Base-by-base conservation (phyloP, 64 coral and sea anemone genomes). In the Platygyra sinensis region DNA sequence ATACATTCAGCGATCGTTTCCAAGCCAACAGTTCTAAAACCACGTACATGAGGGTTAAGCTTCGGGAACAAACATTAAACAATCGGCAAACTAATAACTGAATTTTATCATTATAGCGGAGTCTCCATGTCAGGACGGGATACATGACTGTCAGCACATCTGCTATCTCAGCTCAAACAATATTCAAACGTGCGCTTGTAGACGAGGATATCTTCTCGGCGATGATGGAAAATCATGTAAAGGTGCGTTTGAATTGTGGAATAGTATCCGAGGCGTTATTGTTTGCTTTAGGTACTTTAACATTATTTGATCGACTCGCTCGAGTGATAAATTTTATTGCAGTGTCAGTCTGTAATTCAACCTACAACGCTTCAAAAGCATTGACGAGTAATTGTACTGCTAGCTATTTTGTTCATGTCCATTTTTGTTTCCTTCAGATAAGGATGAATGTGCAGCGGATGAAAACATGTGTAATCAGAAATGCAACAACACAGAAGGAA, bases 401-500 rank as follows among this genome's bases (percentile, higher is more conserved):
- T 36, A 36, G 3, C 33, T 36, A 36, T 10, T 14, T 20, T 29
- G 33, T 50, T 8, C 69, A 29, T 18, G 10, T 87, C 25, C 28
- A 24, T 73, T 10, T 18, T 50, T 18, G 54, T 74, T 87, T n/a
- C n/a, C n/a, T n/a, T 74, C 42, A 87, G 84, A 87, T 30, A 59
- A 73, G 12, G 84, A 87, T 36, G 84, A 87, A 49, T 87, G 84
- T 32, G 22, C 67, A 29, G 19, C 8, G 33, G 65, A 52, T 55
- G 20, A 71, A 19, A 30, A 87, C 30, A 39, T 20, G 22, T 87
- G 84, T 30, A 63, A 73, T 5, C 84, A 87, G 15, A 24, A 55
- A 51, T 87, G 84, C 49, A 42, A 28, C 49, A 87, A 87, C 67
- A 87, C 64, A 24, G 31, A 49, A n/a, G 84, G 84, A 87, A 30